Evolutionary conservation across 2,113 vertebrate genomes (phyloP).

Genomic region (Garra rufa): DNA sequence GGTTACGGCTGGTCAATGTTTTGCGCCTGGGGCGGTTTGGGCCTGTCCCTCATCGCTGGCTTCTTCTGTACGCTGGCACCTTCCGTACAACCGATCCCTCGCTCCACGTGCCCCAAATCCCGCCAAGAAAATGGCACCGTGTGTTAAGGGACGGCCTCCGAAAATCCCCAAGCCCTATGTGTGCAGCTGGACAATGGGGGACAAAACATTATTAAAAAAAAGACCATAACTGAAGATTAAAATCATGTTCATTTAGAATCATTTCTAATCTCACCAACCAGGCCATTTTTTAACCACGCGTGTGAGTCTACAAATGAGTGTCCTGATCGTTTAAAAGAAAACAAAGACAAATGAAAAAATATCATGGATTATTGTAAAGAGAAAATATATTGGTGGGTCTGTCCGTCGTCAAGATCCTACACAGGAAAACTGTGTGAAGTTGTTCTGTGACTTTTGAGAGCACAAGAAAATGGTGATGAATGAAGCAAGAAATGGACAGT

Average conservation of each 20-base stretch:
- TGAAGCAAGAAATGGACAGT: neutral
- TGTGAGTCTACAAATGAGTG: constrained; percentile 63
- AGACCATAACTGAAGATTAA: constrained; percentile 39
- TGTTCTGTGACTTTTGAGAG: constrained; percentile 1
- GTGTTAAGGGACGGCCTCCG: constrained; percentile 80
- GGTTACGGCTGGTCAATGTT: constrained; percentile 99
- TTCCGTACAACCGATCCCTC: constrained; percentile 93
- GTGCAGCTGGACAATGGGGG: neutral
- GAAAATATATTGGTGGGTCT: neutral
- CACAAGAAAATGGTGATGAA: neutral
- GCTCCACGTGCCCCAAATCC: constrained; percentile 95
- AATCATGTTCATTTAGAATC: constrained; percentile 43
- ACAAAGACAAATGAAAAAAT: constrained; percentile 51
- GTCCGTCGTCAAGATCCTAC: neutral
- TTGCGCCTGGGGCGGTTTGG: constrained; percentile 96
- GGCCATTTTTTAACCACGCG: constrained; percentile 46
- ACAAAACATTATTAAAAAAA: constrained; percentile 23
- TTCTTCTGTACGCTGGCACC: constrained; percentile 99
- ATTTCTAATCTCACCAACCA: constrained; percentile 52
- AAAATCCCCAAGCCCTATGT: neutral
- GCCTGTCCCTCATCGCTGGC: constrained; percentile 93
- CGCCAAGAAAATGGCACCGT: constrained; percentile 96
- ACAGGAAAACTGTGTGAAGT: neutral
- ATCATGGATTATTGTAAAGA: neutral
- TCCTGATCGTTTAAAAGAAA: constrained; percentile 69